These are phyloP conservation scores for Cenopis cana DNA, from an alignment of 2,888 invertebrate species.

Conservation along the genomic window DNA sequence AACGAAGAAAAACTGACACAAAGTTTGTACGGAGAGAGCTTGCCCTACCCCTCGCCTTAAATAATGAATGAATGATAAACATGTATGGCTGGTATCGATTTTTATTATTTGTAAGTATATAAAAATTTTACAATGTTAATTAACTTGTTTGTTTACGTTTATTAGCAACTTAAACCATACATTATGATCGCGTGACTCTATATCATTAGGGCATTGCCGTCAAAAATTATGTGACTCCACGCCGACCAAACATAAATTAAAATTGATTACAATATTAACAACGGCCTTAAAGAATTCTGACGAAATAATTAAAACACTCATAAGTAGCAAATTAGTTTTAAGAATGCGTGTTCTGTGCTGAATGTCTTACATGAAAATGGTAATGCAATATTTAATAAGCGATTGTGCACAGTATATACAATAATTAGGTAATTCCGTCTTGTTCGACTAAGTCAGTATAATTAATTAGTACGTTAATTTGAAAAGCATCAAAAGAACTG, in stretches of 20 bases:
- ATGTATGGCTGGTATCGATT: too few relatives aligned
- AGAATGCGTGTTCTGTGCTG: neutral
- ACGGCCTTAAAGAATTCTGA: constrained; percentile 27
- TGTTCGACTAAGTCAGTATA: too few relatives aligned
- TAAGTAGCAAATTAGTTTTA: constrained; percentile 12
- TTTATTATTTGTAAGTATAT: neutral
- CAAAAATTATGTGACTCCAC: constrained; percentile 63
- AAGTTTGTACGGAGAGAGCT: too few relatives aligned
- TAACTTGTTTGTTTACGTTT: constrained; percentile 47
- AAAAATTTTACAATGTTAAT: constrained; percentile 45
- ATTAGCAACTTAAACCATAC: constrained; percentile 49
- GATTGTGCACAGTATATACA: neutral
- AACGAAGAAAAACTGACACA: too few relatives aligned
- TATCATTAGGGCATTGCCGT: constrained; percentile 63
- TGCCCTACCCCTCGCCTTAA: neutral
- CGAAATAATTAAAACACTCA: constrained; percentile 22
- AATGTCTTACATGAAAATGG: constrained; percentile 1
- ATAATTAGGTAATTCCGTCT: neutral
- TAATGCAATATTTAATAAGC: neutral
- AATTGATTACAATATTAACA: constrained; percentile 32
- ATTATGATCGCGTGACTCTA: constrained; percentile 60
- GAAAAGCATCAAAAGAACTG: neutral
- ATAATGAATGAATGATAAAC: too few relatives aligned
- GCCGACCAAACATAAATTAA: constrained; percentile 48
- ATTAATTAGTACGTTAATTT: neutral